These are phyloP conservation scores for Streptopelia turtur DNA, from an alignment of 2,797 vertebrate species.

Conservation along the genomic window DNA sequence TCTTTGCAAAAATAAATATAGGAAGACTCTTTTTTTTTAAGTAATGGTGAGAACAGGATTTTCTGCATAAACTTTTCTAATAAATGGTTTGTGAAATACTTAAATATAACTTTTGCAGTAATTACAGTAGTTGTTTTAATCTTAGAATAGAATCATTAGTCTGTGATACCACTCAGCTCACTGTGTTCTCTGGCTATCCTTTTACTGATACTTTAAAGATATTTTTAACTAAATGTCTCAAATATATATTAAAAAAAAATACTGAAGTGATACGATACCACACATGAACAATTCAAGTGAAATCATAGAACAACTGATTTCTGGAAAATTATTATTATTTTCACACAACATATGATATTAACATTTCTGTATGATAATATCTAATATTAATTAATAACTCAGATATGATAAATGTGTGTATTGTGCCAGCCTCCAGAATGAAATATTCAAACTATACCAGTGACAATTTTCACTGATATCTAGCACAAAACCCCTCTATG, in stretches of 20 bases:
- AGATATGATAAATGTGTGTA: neutral
- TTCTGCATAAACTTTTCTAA: neutral
- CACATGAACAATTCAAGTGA: neutral
- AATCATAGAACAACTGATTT: neutral
- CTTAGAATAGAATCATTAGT: neutral
- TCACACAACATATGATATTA: no score
- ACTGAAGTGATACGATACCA: neutral
- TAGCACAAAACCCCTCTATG: conserved; percentile 13
- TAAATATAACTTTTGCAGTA: neutral
- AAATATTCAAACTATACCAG: conserved; percentile 10
- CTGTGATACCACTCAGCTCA: neutral
- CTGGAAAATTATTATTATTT: neutral
- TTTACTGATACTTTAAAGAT: neutral
- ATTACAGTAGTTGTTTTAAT: neutral
- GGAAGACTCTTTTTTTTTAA: neutral
- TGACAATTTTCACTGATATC: conserved; percentile 26
- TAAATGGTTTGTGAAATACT: neutral
- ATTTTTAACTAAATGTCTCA: neutral
- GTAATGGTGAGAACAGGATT: neutral
- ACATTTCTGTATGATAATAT: no score
- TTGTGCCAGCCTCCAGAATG: conserved; percentile 7
- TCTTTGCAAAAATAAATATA: neutral
- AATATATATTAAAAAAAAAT: neutral
- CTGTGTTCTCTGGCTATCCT: neutral
- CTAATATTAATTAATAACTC: neutral